A percentile compares a stretch with the other conserved stretches of the same genome.
phyloP scores from a whole-genome alignment of 1,140 invertebrate genomes.

The Physella acuta region DNA sequence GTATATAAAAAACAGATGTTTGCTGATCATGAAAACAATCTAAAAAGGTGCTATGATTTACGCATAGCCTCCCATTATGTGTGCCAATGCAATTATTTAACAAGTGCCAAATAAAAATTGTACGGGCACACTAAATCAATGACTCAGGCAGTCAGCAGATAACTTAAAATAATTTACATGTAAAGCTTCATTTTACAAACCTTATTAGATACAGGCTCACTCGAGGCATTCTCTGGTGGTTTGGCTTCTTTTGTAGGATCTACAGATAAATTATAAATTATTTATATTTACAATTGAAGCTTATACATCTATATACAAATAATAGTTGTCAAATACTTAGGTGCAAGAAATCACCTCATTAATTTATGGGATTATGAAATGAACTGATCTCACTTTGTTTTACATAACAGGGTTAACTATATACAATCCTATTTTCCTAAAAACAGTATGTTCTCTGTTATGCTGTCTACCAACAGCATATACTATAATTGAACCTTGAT shows the following conservation, averaged over 20 bases:
- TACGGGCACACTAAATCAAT: background rate
- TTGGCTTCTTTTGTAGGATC: slow-evolving; percentile 13
- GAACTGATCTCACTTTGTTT: background rate
- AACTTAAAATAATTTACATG: background rate
- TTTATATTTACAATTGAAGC: background rate
- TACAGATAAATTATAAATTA: background rate
- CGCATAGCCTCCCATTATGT: background rate
- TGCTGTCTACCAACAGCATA: too few relatives aligned
- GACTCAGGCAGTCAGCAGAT: background rate
- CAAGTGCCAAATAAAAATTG: background rate
- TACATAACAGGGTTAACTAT: background rate
- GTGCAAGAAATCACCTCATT: too few relatives aligned
- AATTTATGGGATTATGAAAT: background rate
- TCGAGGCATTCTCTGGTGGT: slow-evolving; percentile 16
- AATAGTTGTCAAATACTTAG: too few relatives aligned
- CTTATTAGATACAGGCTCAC: slow-evolving; percentile 6
- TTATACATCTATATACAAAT: background rate
- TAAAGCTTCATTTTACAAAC: background rate
- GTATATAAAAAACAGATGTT: background rate
- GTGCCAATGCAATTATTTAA: background rate
- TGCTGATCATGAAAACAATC: background rate
- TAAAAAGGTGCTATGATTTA: background rate
- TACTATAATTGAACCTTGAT: too few relatives aligned
- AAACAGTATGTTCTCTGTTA: background rate
- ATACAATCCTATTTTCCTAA: background rate